These are phyloP conservation scores for Poecilus cupreus DNA, from an alignment of 2,888 invertebrate genomes.

Conservation along the genomic window DNA sequence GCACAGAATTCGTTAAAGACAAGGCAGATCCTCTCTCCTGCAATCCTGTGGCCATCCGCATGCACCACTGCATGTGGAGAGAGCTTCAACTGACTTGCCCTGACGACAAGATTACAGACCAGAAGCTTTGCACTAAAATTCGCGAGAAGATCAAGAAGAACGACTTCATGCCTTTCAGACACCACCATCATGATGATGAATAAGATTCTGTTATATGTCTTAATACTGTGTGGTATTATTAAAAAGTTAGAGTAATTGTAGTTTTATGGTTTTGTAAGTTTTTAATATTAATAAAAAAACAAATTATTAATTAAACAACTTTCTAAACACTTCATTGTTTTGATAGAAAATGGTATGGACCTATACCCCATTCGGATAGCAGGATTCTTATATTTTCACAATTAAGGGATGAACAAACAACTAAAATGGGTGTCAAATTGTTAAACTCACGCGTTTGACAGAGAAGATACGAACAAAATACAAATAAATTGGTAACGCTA, in stretches of 20 bases:
- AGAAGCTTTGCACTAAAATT: conserved; percentile 68
- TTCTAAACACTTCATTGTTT: no score
- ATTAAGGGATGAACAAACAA: no score
- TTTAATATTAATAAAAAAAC: conserved; percentile 11
- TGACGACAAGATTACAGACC: conserved; percentile 70
- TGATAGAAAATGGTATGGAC: no score
- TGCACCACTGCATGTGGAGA: conserved; percentile 70
- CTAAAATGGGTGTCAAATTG: no score
- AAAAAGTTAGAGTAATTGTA: background rate
- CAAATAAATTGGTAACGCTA: no score
- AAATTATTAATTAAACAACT: background rate
- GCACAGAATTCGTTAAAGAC: conserved; percentile 63
- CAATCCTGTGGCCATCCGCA: conserved; percentile 68
- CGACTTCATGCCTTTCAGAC: conserved; percentile 59
- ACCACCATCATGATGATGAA: conserved; percentile 55
- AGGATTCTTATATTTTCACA: no score
- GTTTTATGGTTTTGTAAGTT: background rate
- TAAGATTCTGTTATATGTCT: background rate
- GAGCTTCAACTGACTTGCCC: conserved; percentile 71
- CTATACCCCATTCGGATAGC: no score
- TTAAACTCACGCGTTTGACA: no score
- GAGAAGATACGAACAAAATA: no score
- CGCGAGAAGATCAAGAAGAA: conserved; percentile 68
- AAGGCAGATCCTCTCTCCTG: conserved; percentile 65
- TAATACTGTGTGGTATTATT: background rate